Evolutionary conservation across 1,140 invertebrate genomes (phyloP), one percentile per base, ranked within the genome.

Genomic region (Papilio dardanus): DNA sequence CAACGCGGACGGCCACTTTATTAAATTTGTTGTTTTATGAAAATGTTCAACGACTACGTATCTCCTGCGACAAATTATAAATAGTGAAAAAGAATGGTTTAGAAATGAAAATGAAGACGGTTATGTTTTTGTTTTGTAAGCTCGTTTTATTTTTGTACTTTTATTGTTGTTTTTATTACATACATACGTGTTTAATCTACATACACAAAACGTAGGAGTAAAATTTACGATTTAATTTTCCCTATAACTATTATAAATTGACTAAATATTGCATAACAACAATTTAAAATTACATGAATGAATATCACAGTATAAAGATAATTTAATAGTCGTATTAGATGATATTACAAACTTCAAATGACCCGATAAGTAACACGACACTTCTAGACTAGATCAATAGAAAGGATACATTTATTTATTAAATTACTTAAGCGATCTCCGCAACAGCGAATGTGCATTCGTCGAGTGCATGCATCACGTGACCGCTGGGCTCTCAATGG

Each of bases 11-110:
- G 87, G 84, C 82, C 87, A 90, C 88, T 91, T 89, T 92, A 92
- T 92, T 92, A 92, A 91, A 91, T 92, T 92, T 90, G 88, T 92
- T 89, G 81, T 91, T 88, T 89, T 87, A 90, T 85, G 88, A 90
- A 89, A 90, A 91, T 85, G 88, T 87, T 85, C 82, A 85, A 71
- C 77, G 77, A 80, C 77, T 75, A 76, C 50, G 71, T 79, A 78
- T 79, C 73, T 74, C 65, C 73, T 74, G 77, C 77, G 76, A 83
- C 83, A 88, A 88, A 89, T 86, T 89, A 89, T 88, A 88, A 86
- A 74, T 67, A 74, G 69, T 75, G 33, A 37, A 65, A 74, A 74
- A 24, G 68, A 46, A 71, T 73, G 50, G 71, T 73, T 54, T 30
- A 33, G 30, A 58, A 58, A 73, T 73, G 71, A 74, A 75, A 77